A percentile compares a stretch with the other conserved stretches of the same genome.
These are phyloP conservation scores for Nebria brevicollis DNA, from an alignment of 2,888 invertebrate species.

Conservation along the genomic window DNA sequence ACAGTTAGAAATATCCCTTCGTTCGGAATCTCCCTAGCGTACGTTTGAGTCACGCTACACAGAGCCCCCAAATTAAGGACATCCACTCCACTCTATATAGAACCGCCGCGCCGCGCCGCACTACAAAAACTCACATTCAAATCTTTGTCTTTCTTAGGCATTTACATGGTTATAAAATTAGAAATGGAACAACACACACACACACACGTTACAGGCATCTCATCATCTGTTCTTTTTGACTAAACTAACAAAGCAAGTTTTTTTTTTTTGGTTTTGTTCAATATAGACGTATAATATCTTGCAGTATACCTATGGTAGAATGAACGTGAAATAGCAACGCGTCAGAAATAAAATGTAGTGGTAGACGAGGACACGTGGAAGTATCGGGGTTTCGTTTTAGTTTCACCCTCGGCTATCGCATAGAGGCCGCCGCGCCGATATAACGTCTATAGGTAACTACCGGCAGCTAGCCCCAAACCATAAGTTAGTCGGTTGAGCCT, in stretches of 20 bases:
- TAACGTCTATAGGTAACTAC: constrained; percentile 22
- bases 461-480: constrained; percentile 10
- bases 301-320: not conserved
- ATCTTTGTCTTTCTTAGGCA: constrained; percentile 52
- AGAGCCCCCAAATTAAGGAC: constrained; percentile 54
- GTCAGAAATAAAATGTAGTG: not conserved
- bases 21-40: constrained; percentile 48
- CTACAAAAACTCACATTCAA: constrained; percentile 53
- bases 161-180: constrained; percentile 54
- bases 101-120: constrained; percentile 7
- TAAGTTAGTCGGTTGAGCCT: constrained; percentile 15
- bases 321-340: not conserved
- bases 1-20: constrained; percentile 51
- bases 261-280: not conserved
- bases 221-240: no score
- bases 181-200: constrained; percentile 23
- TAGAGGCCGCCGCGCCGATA: constrained; percentile 13
- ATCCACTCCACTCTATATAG: constrained; percentile 47
- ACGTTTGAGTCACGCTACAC: constrained; percentile 53
- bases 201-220: not conserved
- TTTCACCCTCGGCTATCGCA: constrained; percentile 23
- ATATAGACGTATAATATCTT: not conserved
- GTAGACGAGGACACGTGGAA: not conserved
- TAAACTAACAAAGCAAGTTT: constrained; percentile 11
- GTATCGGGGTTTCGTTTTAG: not conserved